phyloP scores from a whole-genome alignment of 1,140 invertebrate genomes.

The Luehdorfia chinensis region DNA sequence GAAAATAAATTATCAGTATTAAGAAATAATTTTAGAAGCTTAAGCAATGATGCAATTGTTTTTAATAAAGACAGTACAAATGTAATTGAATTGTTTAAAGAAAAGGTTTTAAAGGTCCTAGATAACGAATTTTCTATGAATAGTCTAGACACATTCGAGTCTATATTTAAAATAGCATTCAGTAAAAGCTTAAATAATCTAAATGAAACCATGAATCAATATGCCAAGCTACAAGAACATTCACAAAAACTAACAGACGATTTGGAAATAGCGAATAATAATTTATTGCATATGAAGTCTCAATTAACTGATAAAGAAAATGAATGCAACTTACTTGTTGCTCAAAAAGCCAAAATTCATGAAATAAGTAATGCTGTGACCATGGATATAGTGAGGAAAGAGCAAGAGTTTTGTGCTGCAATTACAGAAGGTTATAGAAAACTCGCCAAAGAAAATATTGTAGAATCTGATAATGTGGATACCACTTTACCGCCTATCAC shows the following conservation, averaged over 20 bases:
- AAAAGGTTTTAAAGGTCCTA: conserved; percentile 40
- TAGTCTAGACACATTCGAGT: conserved; percentile 36
- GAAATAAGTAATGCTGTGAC: conserved; percentile 59
- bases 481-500: conserved; percentile 24
- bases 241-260: conserved; percentile 31
- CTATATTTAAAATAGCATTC: conserved; percentile 32
- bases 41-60: conserved; percentile 13
- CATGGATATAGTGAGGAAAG: conserved; percentile 47
- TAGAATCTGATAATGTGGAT: conserved; percentile 34
- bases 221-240: conserved; percentile 30
- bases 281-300: conserved; percentile 34
- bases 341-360: conserved; percentile 51
- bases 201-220: conserved; percentile 30
- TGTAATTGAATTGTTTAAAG: conserved; percentile 37
- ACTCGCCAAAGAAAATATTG: conserved; percentile 34
- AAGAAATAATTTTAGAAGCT: conserved; percentile 23
- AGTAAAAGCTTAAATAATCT: conserved; percentile 34
- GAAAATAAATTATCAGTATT: conserved; percentile 16
- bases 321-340: conserved; percentile 43
- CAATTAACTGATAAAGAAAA: conserved; percentile 47
- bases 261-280: conserved; percentile 28
- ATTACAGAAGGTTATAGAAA: conserved; percentile 34
- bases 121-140: conserved; percentile 45
- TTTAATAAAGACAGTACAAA: conserved; percentile 21
- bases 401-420: conserved; percentile 37